Evolutionary conservation across 2,888 invertebrate species (phyloP), one percentile per base, ranked within the genome.

Genomic region (Ichneumoninae sp.): DNA sequence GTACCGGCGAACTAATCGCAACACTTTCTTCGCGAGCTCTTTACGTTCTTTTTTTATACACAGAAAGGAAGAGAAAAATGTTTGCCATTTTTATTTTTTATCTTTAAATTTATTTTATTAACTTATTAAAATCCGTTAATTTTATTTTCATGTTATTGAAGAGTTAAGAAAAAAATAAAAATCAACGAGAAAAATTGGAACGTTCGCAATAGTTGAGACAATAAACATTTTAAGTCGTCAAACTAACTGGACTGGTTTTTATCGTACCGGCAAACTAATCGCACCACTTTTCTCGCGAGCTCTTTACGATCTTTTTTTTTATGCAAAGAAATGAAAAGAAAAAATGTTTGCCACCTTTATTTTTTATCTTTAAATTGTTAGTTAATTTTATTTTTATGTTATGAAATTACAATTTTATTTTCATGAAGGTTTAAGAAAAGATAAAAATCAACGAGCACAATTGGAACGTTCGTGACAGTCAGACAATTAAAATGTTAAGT

Each of bases 1-100:
- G 47, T 33, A n/a, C 33, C 50, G 50, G 22, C 19, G n/a, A 66
- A 40, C 33, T 47, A 33, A 66, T 52, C 36, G 36, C 4, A 33
- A n/a, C 52, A 52, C 66, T 75, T 75, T 75, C 75, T 75, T 75
- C 40, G 33, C 33, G 36, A 50, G 13, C 66, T 50, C 19, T 66
- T 47, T 47, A 47, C 13, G 16, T 47, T 47, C 13, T 10, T 47
- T 47, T 47, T 47, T 16, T 47, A 16, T 47, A 47, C 1, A 22
- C 7, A 50, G 33, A 33, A 60, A 60, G 16, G 13, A 30, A 60
- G 30, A 5, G 30, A 60, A 60, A 22, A 1, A 30, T 30, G 5
- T 54, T 54, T 16, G 52, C 0, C 19, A 22, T 1, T 54, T 54
- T 22, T 6, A 19, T 54, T 54, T 16, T 3, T 47, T 13, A 10